Conservation (phyloP, 53 echinoderm and acorn worm genomes). For the Henricia sp. region DNA sequence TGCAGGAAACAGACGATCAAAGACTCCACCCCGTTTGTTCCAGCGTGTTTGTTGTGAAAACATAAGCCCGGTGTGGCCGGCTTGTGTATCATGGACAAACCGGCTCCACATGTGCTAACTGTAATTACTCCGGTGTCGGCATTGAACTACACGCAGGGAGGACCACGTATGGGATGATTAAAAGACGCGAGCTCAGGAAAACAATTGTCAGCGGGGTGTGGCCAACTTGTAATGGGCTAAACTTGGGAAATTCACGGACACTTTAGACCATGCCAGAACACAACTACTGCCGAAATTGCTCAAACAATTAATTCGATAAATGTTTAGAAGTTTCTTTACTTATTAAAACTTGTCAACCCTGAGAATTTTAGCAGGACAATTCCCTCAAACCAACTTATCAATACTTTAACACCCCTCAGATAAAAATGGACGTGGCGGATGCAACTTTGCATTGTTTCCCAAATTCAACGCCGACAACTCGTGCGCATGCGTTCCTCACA, state of each 20-base stretch:
- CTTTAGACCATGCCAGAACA: background rate
- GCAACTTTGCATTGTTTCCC: slow-evolving; percentile 43
- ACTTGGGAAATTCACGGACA: background rate
- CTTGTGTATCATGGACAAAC: background rate
- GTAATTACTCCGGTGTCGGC: slow-evolving; percentile 21
- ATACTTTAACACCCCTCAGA: slow-evolving; percentile 7
- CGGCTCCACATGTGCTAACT: background rate
- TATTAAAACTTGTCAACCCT: no score
- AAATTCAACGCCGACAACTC: slow-evolving; percentile 38
- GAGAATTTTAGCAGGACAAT: no score
- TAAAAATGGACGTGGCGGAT: slow-evolving; percentile 11
- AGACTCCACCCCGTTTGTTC: slow-evolving; percentile 1
- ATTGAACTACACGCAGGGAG: slow-evolving; percentile 30
- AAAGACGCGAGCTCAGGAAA: slow-evolving; percentile 34
- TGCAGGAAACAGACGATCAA: slow-evolving; percentile 46
- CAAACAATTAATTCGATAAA: no score
- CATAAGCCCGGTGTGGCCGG: slow-evolving; percentile 7
- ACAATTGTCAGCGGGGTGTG: background rate
- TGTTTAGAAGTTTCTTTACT: no score
- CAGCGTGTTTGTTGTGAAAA: slow-evolving; percentile 56
- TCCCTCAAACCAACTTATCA: background rate
- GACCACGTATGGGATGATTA: slow-evolving; percentile 8
- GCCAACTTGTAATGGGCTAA: no score
- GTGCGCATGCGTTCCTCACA: no score
- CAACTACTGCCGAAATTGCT: no score